Conservation (phyloP, 2,113 vertebrate genomes). For the Piliocolobus tephrosceles region DNA sequence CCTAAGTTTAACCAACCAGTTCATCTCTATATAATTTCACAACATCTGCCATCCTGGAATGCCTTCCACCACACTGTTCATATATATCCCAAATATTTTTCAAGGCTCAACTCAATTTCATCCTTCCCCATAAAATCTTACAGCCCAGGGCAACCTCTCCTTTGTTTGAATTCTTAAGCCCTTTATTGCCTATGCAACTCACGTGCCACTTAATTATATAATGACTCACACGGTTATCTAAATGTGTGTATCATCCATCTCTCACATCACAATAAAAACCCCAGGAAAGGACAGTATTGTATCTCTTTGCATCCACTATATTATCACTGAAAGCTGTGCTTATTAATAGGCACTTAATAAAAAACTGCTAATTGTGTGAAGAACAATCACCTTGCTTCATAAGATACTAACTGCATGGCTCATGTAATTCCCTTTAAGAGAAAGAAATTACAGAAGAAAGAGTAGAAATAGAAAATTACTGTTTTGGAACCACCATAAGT, state of each 20-base stretch:
- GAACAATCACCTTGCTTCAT: slow-evolving; percentile 27
- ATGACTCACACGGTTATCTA: neutral
- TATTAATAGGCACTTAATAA: slow-evolving; percentile 11
- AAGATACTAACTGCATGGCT: slow-evolving; percentile 32
- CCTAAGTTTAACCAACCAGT: neutral
- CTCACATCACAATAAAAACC: slow-evolving; percentile 6
- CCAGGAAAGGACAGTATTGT: neutral
- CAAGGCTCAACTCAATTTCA: neutral
- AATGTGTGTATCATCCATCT: slow-evolving; percentile 7
- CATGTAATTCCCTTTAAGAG: slow-evolving; percentile 51
- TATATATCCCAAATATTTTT: neutral
- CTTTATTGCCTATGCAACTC: slow-evolving; percentile 6
- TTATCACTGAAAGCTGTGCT: neutral
- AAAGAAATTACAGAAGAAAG: slow-evolving; percentile 53
- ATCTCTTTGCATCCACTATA: neutral
- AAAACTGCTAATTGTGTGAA: neutral
- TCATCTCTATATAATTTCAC: neutral
- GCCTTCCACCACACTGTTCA: neutral
- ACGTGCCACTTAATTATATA: slow-evolving; percentile 14
- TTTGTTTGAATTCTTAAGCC: neutral
- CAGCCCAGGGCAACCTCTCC: neutral
- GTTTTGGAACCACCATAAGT: slow-evolving; percentile 49
- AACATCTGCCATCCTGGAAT: neutral
- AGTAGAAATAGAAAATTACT: slow-evolving; percentile 51
- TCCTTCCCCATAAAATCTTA: slow-evolving; percentile 37